Base-by-base conservation (phyloP, 2,888 invertebrate genomes). In the Eumerus sabulonum region DNA sequence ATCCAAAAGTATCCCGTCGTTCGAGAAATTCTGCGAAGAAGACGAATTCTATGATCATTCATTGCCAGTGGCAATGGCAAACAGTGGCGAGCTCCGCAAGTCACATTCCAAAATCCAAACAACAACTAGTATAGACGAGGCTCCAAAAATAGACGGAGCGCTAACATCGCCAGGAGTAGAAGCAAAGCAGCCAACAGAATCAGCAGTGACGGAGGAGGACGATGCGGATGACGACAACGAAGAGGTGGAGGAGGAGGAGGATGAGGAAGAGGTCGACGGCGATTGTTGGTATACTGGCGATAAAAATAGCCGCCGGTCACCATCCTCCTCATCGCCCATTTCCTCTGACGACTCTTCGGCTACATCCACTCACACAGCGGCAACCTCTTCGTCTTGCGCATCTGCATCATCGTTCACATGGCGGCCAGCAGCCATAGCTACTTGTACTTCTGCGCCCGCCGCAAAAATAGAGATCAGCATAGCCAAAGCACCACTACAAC, bases 1-100 rank as follows among this genome's bases (percentile, higher is more conserved):
- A 84, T 90, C 90, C 27, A 90, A 88, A 82, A 90, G 89, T 72
- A 90, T 90, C 82, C 90, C 90, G 56, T 89, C 90, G 83, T 87
- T 89, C 82, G 88, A 88, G 57, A 88, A 88, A 72, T 87, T 89
- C 67, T 88, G 85, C 82, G 88, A 89, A 82, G 88, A 88, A 82
- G 88, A 86, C 68, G 87, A 87, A 81, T 84, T 83, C 67, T 76
- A 82, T 54, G 77, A 68, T 82, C 82, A 73, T 53, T 38, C 60
- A 76, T 48, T 50, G 50, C 35, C 53, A 45, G 27, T 27, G 27
- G 27, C 27, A 7, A 27, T 27, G 2, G 3, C 27, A 7, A 27
- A 27, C 27, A 74, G 70, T 77, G 71, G 79, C 44, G 70, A 62
- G 47, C 57, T 66, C 19, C 64, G 68, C 64, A 64, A 68, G 79